Evolutionary conservation across 2,888 invertebrate genomes (phyloP).

Genomic region (Chloromyia formosa): DNA sequence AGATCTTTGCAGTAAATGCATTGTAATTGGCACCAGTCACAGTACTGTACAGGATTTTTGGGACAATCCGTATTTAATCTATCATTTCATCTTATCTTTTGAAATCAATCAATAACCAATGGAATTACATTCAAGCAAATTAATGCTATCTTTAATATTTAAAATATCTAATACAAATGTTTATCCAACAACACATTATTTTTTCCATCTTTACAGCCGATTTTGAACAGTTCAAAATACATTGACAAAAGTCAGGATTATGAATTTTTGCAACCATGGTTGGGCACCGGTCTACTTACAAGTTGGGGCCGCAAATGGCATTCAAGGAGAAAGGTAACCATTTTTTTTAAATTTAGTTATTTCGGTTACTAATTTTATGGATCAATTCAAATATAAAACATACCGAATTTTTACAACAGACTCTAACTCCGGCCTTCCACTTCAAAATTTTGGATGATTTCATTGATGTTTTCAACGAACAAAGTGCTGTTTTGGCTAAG

Average conservation of each 20-base stretch:
- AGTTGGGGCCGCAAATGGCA: slow-evolving; percentile 71
- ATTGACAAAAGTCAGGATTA: slow-evolving; percentile 70
- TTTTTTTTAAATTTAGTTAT: too few relatives aligned
- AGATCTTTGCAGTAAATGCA: too few relatives aligned
- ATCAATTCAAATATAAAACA: not conserved
- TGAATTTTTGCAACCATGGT: slow-evolving; percentile 68
- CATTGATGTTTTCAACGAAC: slow-evolving; percentile 71
- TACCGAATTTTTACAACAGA: slow-evolving; percentile 55
- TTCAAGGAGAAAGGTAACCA: slow-evolving; percentile 66
- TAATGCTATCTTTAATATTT: too few relatives aligned
- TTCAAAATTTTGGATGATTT: slow-evolving; percentile 76
- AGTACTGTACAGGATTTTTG: too few relatives aligned
- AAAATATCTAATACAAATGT: too few relatives aligned
- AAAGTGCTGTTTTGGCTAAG: slow-evolving; percentile 67
- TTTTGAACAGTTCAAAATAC: slow-evolving; percentile 68
- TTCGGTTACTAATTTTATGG: too few relatives aligned
- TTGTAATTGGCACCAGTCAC: too few relatives aligned
- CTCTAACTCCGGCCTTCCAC: slow-evolving; percentile 75
- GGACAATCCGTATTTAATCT: too few relatives aligned
- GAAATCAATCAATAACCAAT: too few relatives aligned
- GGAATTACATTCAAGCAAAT: too few relatives aligned
- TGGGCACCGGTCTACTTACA: slow-evolving; percentile 69
- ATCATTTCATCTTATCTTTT: too few relatives aligned
- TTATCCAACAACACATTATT: too few relatives aligned
- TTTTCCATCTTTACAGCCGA: slow-evolving; percentile 61